Conservation (phyloP, 1,140 invertebrate species). For the Oedothorax gibbosus region DNA sequence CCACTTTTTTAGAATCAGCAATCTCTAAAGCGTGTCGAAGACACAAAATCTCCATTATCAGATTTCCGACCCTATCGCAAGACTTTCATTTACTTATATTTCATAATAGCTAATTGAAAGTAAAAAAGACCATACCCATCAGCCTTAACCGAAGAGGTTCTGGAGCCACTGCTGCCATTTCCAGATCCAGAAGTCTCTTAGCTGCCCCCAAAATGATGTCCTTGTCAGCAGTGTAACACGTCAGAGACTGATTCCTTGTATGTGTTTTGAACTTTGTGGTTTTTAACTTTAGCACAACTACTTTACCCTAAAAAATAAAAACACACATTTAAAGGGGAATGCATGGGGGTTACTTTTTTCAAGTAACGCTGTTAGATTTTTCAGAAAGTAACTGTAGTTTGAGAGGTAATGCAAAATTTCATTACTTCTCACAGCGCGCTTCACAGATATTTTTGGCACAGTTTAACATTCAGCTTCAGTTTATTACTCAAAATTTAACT, state of each 20-base stretch:
- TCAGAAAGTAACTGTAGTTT: too few species aligned
- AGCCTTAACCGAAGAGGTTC: constrained; percentile 69
- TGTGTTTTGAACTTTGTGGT: constrained; percentile 71
- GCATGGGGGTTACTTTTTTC: too few species aligned
- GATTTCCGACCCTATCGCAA: too few species aligned
- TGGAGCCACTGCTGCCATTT: constrained; percentile 66
- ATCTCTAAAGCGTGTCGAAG: background rate
- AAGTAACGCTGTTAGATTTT: too few species aligned
- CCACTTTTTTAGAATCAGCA: too few species aligned
- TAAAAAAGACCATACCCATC: constrained; percentile 67
- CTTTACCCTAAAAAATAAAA: constrained; percentile 67
- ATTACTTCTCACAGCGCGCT: too few species aligned
- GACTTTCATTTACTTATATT: background rate
- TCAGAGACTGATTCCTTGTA: constrained; percentile 69
- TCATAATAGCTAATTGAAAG: constrained; percentile 5
- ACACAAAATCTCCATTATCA: background rate
- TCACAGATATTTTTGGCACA: too few species aligned
- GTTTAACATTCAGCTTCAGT: too few species aligned
- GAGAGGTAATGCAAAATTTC: too few species aligned
- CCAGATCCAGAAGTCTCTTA: constrained; percentile 67
- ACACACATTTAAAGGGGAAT: too few species aligned
- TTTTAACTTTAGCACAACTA: constrained; percentile 73
- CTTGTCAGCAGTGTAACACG: constrained; percentile 67
- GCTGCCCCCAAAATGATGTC: constrained; percentile 69
- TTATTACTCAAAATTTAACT: too few species aligned